A percentile compares a stretch with the other conserved stretches of the same genome.
phyloP scores from a whole-genome alignment of 1,140 invertebrate genomes.

The Subanguina moxae region DNA sequence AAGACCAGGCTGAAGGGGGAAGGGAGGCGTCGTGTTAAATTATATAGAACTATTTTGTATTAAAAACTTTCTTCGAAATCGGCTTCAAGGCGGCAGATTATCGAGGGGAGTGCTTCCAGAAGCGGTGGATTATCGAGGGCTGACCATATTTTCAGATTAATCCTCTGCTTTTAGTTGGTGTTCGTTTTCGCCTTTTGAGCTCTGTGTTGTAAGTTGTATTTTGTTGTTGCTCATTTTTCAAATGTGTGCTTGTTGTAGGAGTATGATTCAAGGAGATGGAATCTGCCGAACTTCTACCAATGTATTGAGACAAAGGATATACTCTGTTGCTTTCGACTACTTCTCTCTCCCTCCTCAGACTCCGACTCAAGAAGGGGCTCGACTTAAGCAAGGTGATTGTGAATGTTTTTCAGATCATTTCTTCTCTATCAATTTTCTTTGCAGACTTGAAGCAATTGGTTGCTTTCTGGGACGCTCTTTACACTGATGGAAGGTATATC shows the following conservation, averaged over 20 bases:
- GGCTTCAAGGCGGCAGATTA: no score
- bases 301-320: constrained; percentile 85
- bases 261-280: constrained; percentile 84
- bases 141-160: no score
- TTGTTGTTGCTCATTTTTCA: no score
- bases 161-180: constrained; percentile 51
- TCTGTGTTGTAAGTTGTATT: constrained; percentile 72
- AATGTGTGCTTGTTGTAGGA: no score
- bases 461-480: constrained; percentile 90
- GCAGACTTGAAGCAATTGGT: constrained; percentile 80
- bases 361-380: constrained; percentile 72
- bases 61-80: no score
- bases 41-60: no score
- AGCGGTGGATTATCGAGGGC: no score
- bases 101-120: no score
- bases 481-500: constrained; percentile 93
- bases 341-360: constrained; percentile 76
- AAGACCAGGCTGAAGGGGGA: no score
- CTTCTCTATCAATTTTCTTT: no score
- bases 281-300: constrained; percentile 77
- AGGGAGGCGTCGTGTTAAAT: no score
- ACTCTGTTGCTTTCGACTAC: constrained; percentile 87
- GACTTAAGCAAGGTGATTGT: constrained; percentile 68
- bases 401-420: no score
- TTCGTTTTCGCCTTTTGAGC: constrained; percentile 72